Evolutionary conservation across 2,888 invertebrate genomes (phyloP).

Genomic region (Temnothorax rugatulus): DNA sequence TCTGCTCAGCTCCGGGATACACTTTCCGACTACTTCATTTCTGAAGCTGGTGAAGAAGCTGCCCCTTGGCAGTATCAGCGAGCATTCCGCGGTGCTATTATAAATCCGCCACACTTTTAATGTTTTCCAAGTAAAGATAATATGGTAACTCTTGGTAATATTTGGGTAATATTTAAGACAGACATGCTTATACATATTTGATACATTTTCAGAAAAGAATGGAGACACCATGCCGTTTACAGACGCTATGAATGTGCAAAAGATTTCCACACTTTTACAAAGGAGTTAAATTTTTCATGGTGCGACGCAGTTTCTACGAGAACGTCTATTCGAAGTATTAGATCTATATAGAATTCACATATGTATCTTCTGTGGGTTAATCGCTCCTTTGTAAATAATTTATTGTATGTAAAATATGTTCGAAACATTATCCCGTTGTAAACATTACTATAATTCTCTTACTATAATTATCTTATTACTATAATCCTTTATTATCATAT

Average conservation of each 20-base stretch:
- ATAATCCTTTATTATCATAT: no score
- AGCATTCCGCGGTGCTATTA: background rate
- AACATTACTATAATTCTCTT: no score
- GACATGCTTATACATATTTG: no score
- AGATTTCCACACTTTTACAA: conserved; percentile 98
- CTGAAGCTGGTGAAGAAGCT: background rate
- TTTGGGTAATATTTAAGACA: no score
- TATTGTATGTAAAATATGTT: no score
- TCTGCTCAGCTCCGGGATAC: background rate
- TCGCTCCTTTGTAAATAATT: conserved; percentile 87
- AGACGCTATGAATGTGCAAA: conserved; percentile 99
- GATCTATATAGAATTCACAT: conserved; percentile 99
- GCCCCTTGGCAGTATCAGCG: conserved; percentile 2
- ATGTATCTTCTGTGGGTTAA: conserved; percentile 99
- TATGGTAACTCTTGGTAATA: no score
- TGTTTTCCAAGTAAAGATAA: no score
- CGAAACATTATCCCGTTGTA: no score
- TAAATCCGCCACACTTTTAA: background rate
- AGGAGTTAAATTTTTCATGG: conserved; percentile 99
- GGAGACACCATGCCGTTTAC: conserved; percentile 99
- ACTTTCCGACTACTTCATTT: background rate
- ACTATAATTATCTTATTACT: no score
- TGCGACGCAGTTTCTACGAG: conserved; percentile 97
- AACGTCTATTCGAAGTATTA: conserved; percentile 99
- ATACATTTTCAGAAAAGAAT: conserved; percentile 94